phyloP scores from a whole-genome alignment of 2,113 vertebrate species.

The Cyprinodon brontotheroides region DNA sequence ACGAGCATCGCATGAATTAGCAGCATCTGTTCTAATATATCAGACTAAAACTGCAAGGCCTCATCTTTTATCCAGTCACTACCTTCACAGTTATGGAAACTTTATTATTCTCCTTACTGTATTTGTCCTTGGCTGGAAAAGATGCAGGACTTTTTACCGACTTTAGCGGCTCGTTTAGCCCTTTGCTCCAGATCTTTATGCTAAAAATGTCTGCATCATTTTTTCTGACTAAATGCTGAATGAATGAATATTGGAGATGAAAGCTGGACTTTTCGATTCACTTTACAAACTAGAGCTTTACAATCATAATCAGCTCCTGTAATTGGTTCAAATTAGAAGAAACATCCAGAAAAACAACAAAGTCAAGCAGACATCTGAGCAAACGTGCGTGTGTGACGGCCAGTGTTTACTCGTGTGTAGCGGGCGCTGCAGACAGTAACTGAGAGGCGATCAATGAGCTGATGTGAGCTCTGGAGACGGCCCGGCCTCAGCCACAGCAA shows the following conservation, averaged over 20 bases:
- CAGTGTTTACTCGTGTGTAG: not conserved
- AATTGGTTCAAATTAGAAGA: constrained; percentile 20
- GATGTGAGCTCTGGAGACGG: constrained; percentile 60
- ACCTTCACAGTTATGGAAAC: not conserved
- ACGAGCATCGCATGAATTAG: too few species aligned
- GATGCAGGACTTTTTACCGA: not conserved
- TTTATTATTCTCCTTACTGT: not conserved
- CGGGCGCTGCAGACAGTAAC: constrained; percentile 59
- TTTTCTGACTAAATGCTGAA: constrained; percentile 3
- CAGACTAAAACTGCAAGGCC: not conserved
- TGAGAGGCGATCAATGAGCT: constrained; percentile 64
- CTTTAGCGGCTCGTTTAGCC: not conserved
- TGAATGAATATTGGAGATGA: not conserved
- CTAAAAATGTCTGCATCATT: not conserved
- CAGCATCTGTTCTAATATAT: not conserved
- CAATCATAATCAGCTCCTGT: not conserved
- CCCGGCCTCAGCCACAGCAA: constrained; percentile 28
- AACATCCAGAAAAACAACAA: constrained; percentile 23
- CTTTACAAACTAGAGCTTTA: constrained; percentile 1
- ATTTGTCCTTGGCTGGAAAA: not conserved
- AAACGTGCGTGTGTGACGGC: constrained; percentile 26
- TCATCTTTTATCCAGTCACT: not conserved
- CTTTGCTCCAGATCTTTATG: too few species aligned
- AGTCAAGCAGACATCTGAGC: constrained; percentile 49
- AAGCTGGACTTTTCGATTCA: not conserved